phyloP scores from a whole-genome alignment of 2,888 invertebrate species.

The Pollenia griseotomentosa region DNA sequence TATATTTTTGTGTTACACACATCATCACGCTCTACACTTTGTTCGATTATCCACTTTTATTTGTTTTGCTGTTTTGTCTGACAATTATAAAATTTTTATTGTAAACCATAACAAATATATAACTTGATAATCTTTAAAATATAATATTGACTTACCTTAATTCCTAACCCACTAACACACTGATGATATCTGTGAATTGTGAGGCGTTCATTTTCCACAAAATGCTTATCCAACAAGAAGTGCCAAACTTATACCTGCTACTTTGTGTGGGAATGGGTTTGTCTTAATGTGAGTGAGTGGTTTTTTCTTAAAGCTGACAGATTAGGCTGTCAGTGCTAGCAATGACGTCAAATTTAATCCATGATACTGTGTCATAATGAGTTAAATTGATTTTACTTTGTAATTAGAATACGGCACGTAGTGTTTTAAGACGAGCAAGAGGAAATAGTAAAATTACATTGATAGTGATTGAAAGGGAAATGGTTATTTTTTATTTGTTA shows the following conservation, averaged over 20 bases:
- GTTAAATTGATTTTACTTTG: constrained; percentile 35
- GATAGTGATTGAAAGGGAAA: too few species aligned
- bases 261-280: not conserved
- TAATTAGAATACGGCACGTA: not conserved
- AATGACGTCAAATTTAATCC: constrained; percentile 49
- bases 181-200: not conserved
- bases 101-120: too few species aligned
- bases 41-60: too few species aligned
- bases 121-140: not conserved
- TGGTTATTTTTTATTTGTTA: too few species aligned
- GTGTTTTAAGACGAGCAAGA: not conserved
- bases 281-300: not conserved
- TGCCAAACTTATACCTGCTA: constrained; percentile 29
- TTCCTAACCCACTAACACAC: not conserved
- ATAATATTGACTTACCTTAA: constrained; percentile 32
- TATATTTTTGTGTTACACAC: too few species aligned
- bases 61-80: too few species aligned
- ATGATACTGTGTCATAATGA: constrained; percentile 43
- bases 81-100: too few species aligned
- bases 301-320: constrained; percentile 16
- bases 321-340: constrained; percentile 36
- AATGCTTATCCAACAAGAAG: not conserved
- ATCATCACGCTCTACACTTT: too few species aligned
- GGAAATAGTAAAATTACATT: too few species aligned
- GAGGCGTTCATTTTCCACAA: constrained; percentile 10